Base-by-base conservation (phyloP, 2,888 invertebrate genomes). In the Synergus gifuensis region DNA sequence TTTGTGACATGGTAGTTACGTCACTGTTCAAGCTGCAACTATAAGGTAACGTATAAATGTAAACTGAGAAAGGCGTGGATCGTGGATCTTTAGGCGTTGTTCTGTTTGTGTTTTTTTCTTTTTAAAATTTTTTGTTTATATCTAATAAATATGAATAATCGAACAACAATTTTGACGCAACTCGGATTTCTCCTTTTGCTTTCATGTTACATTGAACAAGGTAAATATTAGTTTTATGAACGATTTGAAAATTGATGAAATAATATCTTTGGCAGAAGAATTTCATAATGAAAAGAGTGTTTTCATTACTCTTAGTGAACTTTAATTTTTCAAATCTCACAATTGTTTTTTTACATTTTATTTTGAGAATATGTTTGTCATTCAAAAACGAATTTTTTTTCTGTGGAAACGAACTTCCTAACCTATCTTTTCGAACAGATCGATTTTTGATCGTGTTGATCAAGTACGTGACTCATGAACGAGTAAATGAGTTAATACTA, bases 171-270 rank as follows among this genome's bases (percentile, higher is more conserved):
- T 9, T 46, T 42, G 7, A 14, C 18, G 2, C 54, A 58, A 40
- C 18, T 60, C 0, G 49, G 49, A 60, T 78, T 77, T 36, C 69
- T 58, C n/a, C 14, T 49, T 7, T 28, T 76, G 44, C 14, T 69
- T 16, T 16, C 36, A 7, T 28, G 69, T 36, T 49, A 7, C 28
- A 28, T 69, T 28, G 16, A 69, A 49, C 46, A 49, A 69, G 69
- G 69, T 69, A 69, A 67, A 42, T n/a, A 67, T 44, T 44, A 11
- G n/a, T n/a, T 11, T 42, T 18, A 44, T 11, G 11, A 49, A 49
- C 11, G 12, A 44, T 44, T 67, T n/a, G 44, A 44, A 3, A 49
- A 49, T 49, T 12, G 49, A 49, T 14, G 22, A 22, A 22, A 22
- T 22, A 22, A 22, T 22, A 22, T 22, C 22, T 14, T 8, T 49